Conservation (phyloP, 1,140 invertebrate genomes). For the Bombus affinis region DNA sequence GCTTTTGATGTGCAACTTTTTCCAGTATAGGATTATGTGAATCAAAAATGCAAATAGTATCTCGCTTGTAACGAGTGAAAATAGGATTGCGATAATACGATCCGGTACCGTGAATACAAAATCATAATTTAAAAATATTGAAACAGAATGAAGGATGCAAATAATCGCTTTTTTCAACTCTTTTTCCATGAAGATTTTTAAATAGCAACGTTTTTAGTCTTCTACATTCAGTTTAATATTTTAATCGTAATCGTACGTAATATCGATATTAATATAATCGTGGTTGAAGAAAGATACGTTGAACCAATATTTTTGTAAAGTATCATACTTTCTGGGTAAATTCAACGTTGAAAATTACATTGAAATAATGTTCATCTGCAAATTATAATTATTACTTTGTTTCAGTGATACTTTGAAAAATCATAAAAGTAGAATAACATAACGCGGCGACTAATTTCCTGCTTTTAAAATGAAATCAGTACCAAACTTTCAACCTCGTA, state of each 20-base stretch:
- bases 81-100: neutral
- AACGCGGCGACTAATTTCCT: neutral
- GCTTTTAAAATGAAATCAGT: neutral
- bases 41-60: neutral
- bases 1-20: neutral
- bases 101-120: neutral
- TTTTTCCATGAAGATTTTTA: no score
- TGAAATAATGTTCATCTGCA: no score
- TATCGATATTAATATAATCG: no score
- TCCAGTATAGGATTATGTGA: neutral
- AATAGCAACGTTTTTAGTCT: no score
- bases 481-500: neutral
- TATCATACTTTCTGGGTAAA: no score
- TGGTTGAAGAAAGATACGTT: no score
- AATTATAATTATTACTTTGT: neutral
- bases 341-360: no score
- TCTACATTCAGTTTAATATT: no score
- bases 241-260: no score
- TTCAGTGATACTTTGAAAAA: neutral
- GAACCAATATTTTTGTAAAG: no score
- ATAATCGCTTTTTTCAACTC: no score
- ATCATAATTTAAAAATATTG: neutral
- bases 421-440: no score
- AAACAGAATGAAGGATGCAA: neutral
- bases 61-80: neutral